Percentiles rank a stretch among this genome's conserved stretches.
Evolutionary conservation across 2,888 invertebrate genomes (phyloP).

Genomic region (Parapristionchus giblindavisi): DNA sequence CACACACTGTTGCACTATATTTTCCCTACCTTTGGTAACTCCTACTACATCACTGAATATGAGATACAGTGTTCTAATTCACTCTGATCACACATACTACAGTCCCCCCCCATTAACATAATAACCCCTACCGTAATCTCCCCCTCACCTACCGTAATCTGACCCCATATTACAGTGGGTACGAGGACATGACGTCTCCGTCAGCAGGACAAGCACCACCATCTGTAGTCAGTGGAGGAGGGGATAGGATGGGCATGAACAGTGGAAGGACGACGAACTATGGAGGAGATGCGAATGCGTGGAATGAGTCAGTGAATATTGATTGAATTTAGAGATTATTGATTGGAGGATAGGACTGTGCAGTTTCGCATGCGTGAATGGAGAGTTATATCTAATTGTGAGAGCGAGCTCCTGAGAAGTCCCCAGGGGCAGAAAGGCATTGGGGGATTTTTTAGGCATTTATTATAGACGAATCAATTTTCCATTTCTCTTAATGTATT

Average conservation of each 20-base stretch:
- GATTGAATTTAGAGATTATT: background rate
- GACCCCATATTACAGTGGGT: slow-evolving; percentile 47
- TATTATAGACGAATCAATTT: no score
- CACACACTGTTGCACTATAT: no score
- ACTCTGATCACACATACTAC: no score
- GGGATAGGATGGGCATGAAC: background rate
- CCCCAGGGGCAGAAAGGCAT: background rate
- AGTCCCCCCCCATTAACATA: no score
- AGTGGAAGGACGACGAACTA: slow-evolving; percentile 14
- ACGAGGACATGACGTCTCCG: slow-evolving; percentile 58
- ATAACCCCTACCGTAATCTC: no score
- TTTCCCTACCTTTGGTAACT: no score
- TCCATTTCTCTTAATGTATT: no score
- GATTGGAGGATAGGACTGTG: background rate
- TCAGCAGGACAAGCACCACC: background rate
- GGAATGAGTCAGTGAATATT: slow-evolving; percentile 22
- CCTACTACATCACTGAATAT: no score
- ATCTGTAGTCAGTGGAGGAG: slow-evolving; percentile 10
- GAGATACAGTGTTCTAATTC: no score
- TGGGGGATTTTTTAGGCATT: no score
- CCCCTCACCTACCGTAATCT: background rate
- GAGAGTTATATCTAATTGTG: background rate
- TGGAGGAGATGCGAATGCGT: slow-evolving; percentile 27
- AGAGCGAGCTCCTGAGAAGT: no score
- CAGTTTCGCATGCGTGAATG: background rate